These are phyloP conservation scores for Embiotoca jacksoni DNA, from an alignment of 2,113 vertebrate species.

Conservation along the genomic window DNA sequence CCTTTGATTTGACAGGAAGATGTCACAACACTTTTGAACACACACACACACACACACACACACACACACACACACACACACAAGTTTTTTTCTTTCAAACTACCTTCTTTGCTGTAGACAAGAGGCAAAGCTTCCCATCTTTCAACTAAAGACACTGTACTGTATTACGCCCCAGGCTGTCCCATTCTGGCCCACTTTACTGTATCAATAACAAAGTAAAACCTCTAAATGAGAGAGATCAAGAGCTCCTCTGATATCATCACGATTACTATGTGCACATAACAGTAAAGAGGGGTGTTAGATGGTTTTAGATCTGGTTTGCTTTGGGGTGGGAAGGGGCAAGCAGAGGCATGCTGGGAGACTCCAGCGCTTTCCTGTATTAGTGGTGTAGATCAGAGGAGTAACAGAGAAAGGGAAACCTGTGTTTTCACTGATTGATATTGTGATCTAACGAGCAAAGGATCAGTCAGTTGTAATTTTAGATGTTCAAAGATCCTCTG, in stretches of 20 bases:
- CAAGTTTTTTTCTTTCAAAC: constrained; percentile 35
- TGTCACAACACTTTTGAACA: constrained; percentile 51
- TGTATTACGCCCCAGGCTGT: constrained; percentile 53
- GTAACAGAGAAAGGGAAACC: constrained; percentile 64
- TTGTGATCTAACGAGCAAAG: constrained; percentile 61
- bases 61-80: neutral
- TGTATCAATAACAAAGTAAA: constrained; percentile 76
- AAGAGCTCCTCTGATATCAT: constrained; percentile 71
- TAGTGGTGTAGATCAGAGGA: constrained; percentile 62
- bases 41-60: constrained; percentile 8
- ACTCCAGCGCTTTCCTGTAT: constrained; percentile 36
- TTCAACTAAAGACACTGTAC: constrained; percentile 44
- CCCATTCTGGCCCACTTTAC: constrained; percentile 53
- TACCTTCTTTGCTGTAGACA: constrained; percentile 32
- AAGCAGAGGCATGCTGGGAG: constrained; percentile 66
- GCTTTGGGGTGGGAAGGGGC: constrained; percentile 63
- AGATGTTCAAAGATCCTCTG: constrained; percentile 65
- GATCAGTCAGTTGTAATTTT: constrained; percentile 68
- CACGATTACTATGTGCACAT: constrained; percentile 67
- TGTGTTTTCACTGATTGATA: constrained; percentile 73
- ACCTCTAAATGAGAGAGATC: constrained; percentile 71
- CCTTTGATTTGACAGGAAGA: constrained; percentile 59
- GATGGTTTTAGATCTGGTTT: constrained; percentile 62
- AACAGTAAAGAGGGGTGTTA: constrained; percentile 53
- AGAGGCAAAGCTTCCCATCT: constrained; percentile 52